Conservation (phyloP, 64 coral and sea anemone genomes). For the Anthopleura sola region DNA sequence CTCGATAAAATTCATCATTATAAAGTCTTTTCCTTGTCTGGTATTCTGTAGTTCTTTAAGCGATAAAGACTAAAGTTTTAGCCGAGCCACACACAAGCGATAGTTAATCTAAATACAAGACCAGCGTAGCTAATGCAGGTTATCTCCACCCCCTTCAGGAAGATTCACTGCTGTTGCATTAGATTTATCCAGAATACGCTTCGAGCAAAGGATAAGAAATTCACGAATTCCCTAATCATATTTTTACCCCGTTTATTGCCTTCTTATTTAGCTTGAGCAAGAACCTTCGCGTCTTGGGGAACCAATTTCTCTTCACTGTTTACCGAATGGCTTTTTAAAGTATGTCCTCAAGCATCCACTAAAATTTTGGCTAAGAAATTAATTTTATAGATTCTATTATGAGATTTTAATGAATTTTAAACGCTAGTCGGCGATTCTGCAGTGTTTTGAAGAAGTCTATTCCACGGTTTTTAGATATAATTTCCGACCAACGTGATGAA, state of each 20-base stretch:
- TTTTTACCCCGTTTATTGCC: too few species aligned
- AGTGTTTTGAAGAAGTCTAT: not conserved
- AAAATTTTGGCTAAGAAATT: not conserved
- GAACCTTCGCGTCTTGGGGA: not conserved
- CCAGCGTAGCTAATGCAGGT: not conserved
- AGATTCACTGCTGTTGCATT: not conserved
- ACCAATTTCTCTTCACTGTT: not conserved
- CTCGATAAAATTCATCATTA: not conserved
- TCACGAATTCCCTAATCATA: not conserved
- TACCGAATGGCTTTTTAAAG: not conserved
- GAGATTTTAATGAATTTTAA: not conserved
- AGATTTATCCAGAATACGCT: not conserved
- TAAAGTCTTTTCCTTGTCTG: not conserved
- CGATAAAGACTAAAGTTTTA: not conserved
- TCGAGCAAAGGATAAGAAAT: not conserved
- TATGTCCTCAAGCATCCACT: not conserved
- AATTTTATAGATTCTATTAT: not conserved
- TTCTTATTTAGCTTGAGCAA: not conserved
- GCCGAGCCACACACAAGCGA: not conserved
- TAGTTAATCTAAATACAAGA: not conserved
- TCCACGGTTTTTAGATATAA: not conserved
- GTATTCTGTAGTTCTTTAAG: not conserved
- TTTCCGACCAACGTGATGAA: too few species aligned
- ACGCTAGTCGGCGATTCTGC: not conserved
- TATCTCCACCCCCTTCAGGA: not conserved